Percentiles rank a stretch among this genome's conserved stretches.
These are phyloP conservation scores for Dusona sp. DNA, from an alignment of 2,888 invertebrate genomes.

Conservation along the genomic window DNA sequence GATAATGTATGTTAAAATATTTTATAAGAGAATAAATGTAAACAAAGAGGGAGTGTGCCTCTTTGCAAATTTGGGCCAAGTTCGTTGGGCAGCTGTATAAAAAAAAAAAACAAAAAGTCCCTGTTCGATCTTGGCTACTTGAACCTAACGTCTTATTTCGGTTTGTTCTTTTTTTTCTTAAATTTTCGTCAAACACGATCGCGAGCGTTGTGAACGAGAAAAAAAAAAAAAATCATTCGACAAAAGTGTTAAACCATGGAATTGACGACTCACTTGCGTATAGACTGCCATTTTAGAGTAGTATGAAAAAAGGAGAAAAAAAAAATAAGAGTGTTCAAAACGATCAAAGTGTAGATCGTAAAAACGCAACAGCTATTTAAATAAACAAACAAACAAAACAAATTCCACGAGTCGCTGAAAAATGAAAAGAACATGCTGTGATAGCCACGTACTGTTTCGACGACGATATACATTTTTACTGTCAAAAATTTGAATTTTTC, in stretches of 20 bases:
- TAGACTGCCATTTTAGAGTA: constrained; percentile 64
- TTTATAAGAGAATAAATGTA: constrained; percentile 10
- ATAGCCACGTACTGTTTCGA: constrained; percentile 69
- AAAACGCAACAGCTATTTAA: constrained; percentile 21
- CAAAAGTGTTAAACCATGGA: constrained; percentile 22
- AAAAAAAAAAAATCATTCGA: constrained; percentile 10
- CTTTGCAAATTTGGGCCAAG: constrained; percentile 69
- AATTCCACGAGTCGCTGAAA: constrained; percentile 48
- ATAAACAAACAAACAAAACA: constrained; percentile 29
- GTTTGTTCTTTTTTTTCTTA: constrained; percentile 17
- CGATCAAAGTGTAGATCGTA: constrained; percentile 17
- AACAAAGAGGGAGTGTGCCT: not conserved
- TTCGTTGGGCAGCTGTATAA: constrained; percentile 74
- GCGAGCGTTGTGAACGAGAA: constrained; percentile 23
- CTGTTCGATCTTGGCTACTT: constrained; percentile 62
- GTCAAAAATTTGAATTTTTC: not conserved
- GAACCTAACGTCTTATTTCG: constrained; percentile 8
- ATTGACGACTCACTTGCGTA: constrained; percentile 53
- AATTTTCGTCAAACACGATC: constrained; percentile 11
- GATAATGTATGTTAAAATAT: constrained; percentile 2
- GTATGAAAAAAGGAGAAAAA: constrained; percentile 11
- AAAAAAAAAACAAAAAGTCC: not conserved
- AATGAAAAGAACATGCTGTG: constrained; percentile 71
- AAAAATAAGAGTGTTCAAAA: constrained; percentile 21
- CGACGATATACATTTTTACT: constrained; percentile 45